Evolutionary conservation across 2,797 vertebrate species (phyloP).

Genomic region (Columba guinea): DNA sequence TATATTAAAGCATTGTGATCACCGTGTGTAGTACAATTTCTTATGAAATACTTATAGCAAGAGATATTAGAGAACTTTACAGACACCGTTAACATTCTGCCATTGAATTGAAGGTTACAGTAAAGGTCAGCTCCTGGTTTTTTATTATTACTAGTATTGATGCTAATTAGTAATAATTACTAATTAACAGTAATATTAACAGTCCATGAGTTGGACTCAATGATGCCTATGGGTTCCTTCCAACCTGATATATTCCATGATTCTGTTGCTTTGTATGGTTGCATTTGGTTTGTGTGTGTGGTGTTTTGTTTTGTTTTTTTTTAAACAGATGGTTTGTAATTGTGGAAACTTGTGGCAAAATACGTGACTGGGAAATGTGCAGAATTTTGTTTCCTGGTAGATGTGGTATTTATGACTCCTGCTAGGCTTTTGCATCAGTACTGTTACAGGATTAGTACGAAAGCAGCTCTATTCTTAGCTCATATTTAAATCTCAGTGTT

Average conservation of each 20-base stretch:
- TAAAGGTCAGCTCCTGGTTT: neutral
- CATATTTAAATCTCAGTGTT: constrained; percentile 49
- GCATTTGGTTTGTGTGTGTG: no score
- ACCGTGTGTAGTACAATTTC: neutral
- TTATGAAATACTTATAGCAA: neutral
- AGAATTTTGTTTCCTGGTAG: neutral
- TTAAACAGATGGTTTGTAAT: neutral
- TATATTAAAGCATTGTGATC: neutral
- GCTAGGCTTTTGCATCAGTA: neutral
- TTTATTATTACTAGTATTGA: neutral
- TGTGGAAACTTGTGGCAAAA: neutral
- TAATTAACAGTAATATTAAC: neutral
- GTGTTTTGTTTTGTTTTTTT: neutral
- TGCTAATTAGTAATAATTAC: neutral
- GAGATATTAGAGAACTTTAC: neutral
- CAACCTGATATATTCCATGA: neutral
- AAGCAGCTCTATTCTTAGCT: constrained; percentile 52
- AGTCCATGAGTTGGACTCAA: rapidly evolving
- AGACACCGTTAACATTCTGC: neutral
- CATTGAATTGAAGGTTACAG: neutral
- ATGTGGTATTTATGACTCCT: neutral
- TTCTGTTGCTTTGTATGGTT: neutral
- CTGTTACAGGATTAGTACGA: neutral
- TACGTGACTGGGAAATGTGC: neutral
- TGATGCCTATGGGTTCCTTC: neutral